Base-by-base conservation (phyloP, 2,113 vertebrate species). In the Myiopsitta monachus region DNA sequence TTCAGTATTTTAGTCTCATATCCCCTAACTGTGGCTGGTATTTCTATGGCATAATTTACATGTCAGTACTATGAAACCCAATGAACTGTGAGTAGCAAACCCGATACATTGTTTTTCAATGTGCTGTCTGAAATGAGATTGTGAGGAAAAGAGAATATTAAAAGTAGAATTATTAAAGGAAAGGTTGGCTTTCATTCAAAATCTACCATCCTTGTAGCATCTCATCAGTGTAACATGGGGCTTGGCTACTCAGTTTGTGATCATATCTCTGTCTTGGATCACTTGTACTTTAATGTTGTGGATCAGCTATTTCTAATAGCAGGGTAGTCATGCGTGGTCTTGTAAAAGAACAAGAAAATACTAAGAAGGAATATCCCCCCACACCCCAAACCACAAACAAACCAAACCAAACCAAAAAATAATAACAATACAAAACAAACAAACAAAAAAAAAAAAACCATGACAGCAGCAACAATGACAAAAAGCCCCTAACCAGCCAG, bases 161-260 rank as follows among this genome's bases (percentile, higher is more conserved):
- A 68, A 93, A 61, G 21, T 59, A 46, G 82, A 88, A 88, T 74
- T 74, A 92, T 41, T 75, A 75, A 75, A 78, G 6, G 23, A 92
- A 83, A 51, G 36, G 52, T 77, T 72, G 31, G 4, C 47, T 78
- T 90, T 26, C 28, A 70, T 92, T 96, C 84, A 69, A 94, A 82
- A 84, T 88, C 76, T 88, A 24, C 17, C 10, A 24, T 70, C 13
- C 36, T 82, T 26, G 13, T n/a, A 77, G 26, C 36, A 82, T 64
- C 14, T 70, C 24, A 49, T 39, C 27, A 28, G 26, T 36, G 33
- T 69, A 82, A 66, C 27, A 52, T 10, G 9, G 22, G 21, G 16
- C 18, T 57, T 76, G 26, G 18, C 21, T 86, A 15, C 33, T 82
- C 57, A 52, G 16, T 66, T 57, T 72, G 9, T 72, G 57, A 39